A percentile compares a stretch with the other conserved stretches of the same genome.
Conservation (phyloP, 2,113 vertebrate genomes). For the Thryonomys swinderianus region DNA sequence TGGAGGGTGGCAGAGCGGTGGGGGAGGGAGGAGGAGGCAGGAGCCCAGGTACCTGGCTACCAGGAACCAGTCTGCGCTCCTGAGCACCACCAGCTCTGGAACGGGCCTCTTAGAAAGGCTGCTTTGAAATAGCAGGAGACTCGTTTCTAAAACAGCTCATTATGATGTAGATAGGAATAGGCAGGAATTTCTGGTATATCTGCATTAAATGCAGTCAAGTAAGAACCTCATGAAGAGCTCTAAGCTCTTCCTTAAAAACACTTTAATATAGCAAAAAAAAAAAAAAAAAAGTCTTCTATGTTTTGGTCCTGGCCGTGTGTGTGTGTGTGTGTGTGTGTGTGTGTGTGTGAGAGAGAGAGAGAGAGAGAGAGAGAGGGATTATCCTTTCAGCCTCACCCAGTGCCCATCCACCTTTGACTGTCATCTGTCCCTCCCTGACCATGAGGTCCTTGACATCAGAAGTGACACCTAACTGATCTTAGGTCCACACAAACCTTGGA, state of each 20-base stretch:
- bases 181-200: background rate
- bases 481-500: background rate
- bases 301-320: background rate
- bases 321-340: too few species aligned
- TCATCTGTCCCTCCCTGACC: background rate
- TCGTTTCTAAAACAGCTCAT: slow-evolving; percentile 29
- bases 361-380: too few species aligned
- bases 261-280: background rate
- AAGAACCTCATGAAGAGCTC: background rate
- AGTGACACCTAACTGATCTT: background rate
- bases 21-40: accelerated
- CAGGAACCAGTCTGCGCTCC: background rate
- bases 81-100: background rate
- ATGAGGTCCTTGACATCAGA: background rate
- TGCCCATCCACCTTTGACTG: background rate
- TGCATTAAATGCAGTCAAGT: background rate
- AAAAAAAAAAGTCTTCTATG: background rate
- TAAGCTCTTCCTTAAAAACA: background rate
- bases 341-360: too few species aligned
- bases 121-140: slow-evolving; percentile 28
- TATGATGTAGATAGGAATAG: slow-evolving; percentile 15
- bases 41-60: background rate
- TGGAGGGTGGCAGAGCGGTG: background rate
- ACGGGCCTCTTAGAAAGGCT: slow-evolving; percentile 3
- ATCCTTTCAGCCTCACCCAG: background rate